Evolutionary conservation across 2,113 vertebrate species (phyloP).

Genomic region (Laticauda laticaudata): DNA sequence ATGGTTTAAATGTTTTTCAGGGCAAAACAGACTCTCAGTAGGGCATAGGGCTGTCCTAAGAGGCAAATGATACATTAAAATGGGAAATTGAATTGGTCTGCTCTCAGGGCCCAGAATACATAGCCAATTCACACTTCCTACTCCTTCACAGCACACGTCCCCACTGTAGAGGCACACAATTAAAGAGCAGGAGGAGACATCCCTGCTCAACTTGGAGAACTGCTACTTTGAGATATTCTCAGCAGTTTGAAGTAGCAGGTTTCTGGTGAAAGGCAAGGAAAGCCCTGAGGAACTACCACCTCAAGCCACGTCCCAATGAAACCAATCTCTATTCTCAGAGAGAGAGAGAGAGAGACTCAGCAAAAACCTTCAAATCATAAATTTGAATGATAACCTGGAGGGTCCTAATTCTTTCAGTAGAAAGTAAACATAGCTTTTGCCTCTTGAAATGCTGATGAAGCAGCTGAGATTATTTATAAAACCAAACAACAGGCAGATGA

Average conservation of each 20-base stretch:
- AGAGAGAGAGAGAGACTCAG: not conserved
- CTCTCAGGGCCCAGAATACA: not conserved
- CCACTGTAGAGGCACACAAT: not conserved
- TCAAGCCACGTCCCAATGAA: not conserved
- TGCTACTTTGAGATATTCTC: not conserved
- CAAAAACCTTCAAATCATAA: not conserved
- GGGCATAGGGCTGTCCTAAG: not conserved
- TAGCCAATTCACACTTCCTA: not conserved
- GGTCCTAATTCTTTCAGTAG: not conserved
- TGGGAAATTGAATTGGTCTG: not conserved
- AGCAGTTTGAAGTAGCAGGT: not conserved
- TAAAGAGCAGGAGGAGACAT: not conserved
- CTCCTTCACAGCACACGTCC: not conserved
- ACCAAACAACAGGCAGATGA: not conserved
- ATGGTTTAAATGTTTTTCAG: not conserved
- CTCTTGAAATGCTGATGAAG: not conserved
- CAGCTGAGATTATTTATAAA: not conserved
- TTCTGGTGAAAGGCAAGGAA: not conserved
- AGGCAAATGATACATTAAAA: not conserved
- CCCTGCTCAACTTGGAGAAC: not conserved
- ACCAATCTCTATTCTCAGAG: not conserved
- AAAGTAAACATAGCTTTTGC: not conserved
- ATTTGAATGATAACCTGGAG: not conserved
- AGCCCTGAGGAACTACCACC: not conserved
- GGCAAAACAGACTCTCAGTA: too few species aligned